A percentile compares a stretch with the other conserved stretches of the same genome.
These are phyloP conservation scores for Acromyrmex heyeri DNA, from an alignment of 1,140 invertebrate species.

Conservation along the genomic window DNA sequence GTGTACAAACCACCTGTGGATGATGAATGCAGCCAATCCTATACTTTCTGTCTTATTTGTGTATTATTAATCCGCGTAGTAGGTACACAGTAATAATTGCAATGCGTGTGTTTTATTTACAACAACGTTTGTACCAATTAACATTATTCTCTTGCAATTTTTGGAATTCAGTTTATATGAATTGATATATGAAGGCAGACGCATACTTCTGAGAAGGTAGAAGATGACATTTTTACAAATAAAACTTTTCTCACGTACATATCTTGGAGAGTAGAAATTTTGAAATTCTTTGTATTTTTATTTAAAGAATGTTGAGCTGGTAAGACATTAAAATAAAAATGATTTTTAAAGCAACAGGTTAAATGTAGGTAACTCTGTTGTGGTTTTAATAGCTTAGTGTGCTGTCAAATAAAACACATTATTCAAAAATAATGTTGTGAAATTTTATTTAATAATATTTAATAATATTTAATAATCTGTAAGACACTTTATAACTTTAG, in stretches of 20 bases:
- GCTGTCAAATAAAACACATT: not conserved
- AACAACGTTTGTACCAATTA: not conserved
- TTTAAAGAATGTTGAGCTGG: not conserved
- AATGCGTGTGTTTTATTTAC: too few relatives aligned
- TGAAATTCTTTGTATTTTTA: not conserved
- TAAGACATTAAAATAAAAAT: slow-evolving; percentile 29
- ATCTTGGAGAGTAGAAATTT: not conserved
- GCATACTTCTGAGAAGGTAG: not conserved
- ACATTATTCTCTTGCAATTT: not conserved
- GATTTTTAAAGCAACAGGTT: slow-evolving; percentile 34
- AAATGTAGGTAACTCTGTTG: not conserved
- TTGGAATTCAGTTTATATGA: not conserved
- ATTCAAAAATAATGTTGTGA: not conserved
- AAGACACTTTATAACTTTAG: not conserved
- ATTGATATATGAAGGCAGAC: not conserved
- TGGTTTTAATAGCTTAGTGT: not conserved
- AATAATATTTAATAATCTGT: not conserved
- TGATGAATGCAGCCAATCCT: not conserved
- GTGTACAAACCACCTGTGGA: slow-evolving; percentile 45
- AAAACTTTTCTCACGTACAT: not conserved
- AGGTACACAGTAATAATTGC: not conserved
- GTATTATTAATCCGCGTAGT: slow-evolving; percentile 4
- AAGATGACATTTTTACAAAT: not conserved
- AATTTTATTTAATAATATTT: not conserved
- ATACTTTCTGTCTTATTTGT: slow-evolving; percentile 5